Evolutionary conservation across 2,888 invertebrate genomes (phyloP), one percentile per base, ranked within the genome.

Genomic region (Drepanosiphum platanoidis): DNA sequence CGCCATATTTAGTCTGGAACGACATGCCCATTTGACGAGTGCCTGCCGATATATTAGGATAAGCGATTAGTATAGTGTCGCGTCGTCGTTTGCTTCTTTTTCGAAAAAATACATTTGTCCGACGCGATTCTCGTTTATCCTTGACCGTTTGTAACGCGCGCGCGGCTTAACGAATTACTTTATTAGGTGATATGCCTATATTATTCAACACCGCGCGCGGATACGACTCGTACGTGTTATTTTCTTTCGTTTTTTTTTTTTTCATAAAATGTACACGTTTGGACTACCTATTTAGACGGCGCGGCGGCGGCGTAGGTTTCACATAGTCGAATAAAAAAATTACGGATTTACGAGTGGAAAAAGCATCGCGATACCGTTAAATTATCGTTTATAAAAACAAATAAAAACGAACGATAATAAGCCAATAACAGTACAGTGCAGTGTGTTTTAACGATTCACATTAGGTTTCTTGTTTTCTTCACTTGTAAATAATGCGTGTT

Each of bases 1-100:
- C 36, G 11, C 81, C 71, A 58, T 58, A 34, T 70, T 80, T 80
- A 80, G 80, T 3, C 36, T 27, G 27, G 11, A 22, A n/a, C 52
- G 22, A 46, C 36, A 27, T 27, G 61, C 18, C 52, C 22, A n/a
- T 61, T 52, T 64, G 52, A 27, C 18, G 22, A 64, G 64, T 34
- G 36, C 42, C 72, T 42, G 42, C 30, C 64, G 66, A 78, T 66
- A 36, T 77, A 11, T 34, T 52, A 58, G 42, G n/a, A 80, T 22
- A 52, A 39, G 42, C 13, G 52, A 70, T 80, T 71, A 58, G n/a
- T 52, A n/a, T n/a, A n/a, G n/a, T n/a, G n/a, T n/a, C n/a, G n/a
- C n/a, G 18, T 34, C 36, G 36, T 71, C 34, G 58, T 81, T 58
- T 66, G 46, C 32, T 30, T 66, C 68, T 68, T 7, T 30, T 30